Percentiles rank a stretch among this genome's conserved stretches.
phyloP scores from a whole-genome alignment of 2,113 vertebrate genomes.

The Mesoclemmys tuberculata region DNA sequence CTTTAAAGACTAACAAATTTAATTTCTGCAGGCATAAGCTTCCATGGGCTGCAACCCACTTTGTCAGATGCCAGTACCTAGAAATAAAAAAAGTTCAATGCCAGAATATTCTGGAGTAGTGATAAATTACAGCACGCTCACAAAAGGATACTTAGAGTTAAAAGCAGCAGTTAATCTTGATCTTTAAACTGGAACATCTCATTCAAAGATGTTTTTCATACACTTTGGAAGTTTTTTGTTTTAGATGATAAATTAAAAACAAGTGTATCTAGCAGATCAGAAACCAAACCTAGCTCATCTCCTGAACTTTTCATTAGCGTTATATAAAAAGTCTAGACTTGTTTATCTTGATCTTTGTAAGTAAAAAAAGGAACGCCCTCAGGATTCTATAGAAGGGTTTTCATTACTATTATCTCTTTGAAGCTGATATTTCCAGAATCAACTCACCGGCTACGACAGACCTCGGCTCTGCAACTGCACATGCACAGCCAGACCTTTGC shows the following conservation, averaged over 20 bases:
- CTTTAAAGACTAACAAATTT: no score
- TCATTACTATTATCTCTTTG: not conserved
- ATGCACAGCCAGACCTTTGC: constrained; percentile 12
- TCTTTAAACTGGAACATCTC: constrained; percentile 38
- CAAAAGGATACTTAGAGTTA: constrained; percentile 46
- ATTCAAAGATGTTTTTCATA: constrained; percentile 14
- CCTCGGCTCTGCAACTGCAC: constrained; percentile 19
- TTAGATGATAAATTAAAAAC: constrained; percentile 38
- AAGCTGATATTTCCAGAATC: constrained; percentile 19
- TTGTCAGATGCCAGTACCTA: no score
- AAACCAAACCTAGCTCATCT: constrained; percentile 8
- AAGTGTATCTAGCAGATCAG: constrained; percentile 38
- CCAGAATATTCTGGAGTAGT: constrained; percentile 15
- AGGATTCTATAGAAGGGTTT: not conserved
- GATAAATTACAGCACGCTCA: constrained; percentile 42
- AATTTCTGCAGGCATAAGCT: no score
- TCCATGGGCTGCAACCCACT: no score
- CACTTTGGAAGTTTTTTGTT: constrained; percentile 29
- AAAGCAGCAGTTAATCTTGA: constrained; percentile 19
- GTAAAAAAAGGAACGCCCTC: not conserved
- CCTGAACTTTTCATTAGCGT: constrained; percentile 48
- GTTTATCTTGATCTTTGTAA: constrained; percentile 22
- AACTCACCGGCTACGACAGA: not conserved
- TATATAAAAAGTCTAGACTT: constrained; percentile 39
- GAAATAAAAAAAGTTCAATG: constrained; percentile 53